A percentile compares a stretch with the other conserved stretches of the same genome.
These are phyloP conservation scores for Ptiloglossa arizonensis DNA, from an alignment of 1,140 invertebrate species.

Conservation along the genomic window DNA sequence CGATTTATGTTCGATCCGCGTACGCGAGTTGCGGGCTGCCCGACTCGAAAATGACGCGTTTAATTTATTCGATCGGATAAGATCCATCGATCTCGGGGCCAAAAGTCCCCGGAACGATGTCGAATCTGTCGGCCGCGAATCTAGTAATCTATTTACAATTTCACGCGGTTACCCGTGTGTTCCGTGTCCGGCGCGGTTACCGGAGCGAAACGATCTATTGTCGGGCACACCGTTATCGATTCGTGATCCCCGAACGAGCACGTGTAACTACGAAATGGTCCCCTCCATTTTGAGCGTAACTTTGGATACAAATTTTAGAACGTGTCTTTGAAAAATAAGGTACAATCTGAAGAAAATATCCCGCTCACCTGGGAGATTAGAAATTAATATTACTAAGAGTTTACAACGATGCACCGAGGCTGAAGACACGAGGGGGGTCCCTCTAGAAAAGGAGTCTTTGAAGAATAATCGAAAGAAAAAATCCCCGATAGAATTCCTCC, in stretches of 20 bases:
- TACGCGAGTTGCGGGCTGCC: background rate
- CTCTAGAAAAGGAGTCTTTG: too few relatives aligned
- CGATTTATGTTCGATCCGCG: conserved; percentile 13
- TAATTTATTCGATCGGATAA: conserved; percentile 23
- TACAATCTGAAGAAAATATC: too few relatives aligned
- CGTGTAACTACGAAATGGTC: background rate
- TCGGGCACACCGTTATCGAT: background rate
- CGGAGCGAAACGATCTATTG: conserved; percentile 37
- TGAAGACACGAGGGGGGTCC: too few relatives aligned
- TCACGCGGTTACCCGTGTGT: background rate
- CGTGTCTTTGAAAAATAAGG: too few relatives aligned
- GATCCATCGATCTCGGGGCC: background rate
- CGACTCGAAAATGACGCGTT: conserved; percentile 38
- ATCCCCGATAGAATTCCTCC: too few relatives aligned
- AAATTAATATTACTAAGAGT: too few relatives aligned
- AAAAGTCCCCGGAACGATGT: background rate
- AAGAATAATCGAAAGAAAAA: too few relatives aligned
- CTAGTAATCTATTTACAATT: background rate
- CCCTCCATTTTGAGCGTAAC: too few relatives aligned
- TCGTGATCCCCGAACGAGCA: background rate
- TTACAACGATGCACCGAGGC: too few relatives aligned
- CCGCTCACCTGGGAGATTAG: too few relatives aligned
- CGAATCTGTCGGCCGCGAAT: conserved; percentile 5
- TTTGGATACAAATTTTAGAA: too few relatives aligned
- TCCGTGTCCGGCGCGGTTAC: conserved; percentile 15